These are phyloP conservation scores for Drosophila kanekoi DNA, from an alignment of 2,888 invertebrate species.

Conservation along the genomic window DNA sequence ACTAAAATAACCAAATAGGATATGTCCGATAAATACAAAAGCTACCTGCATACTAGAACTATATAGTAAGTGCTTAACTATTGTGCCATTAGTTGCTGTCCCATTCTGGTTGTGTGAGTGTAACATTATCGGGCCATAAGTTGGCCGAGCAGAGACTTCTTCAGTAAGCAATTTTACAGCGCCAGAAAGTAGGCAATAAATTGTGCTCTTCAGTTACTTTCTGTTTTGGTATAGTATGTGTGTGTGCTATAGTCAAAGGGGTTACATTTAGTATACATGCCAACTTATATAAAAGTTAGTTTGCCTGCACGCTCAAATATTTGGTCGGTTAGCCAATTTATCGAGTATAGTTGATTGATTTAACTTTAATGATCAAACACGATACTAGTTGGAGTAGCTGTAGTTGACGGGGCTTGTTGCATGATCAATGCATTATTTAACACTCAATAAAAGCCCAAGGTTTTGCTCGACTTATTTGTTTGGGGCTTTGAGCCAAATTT, in stretches of 20 bases:
- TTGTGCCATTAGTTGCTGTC: slow-evolving; percentile 30
- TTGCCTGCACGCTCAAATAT: background rate
- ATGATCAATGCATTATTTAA: slow-evolving; percentile 7
- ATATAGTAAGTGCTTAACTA: slow-evolving; percentile 16
- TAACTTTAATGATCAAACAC: slow-evolving; percentile 5
- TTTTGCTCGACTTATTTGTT: slow-evolving; percentile 1
- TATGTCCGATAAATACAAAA: slow-evolving; percentile 3
- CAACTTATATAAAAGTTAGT: slow-evolving; percentile 4
- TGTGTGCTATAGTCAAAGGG: background rate
- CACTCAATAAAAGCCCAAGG: background rate
- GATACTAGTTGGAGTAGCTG: background rate
- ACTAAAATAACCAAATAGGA: slow-evolving; percentile 19
- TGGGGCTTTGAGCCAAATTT: slow-evolving; percentile 6
- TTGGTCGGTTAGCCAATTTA: slow-evolving; percentile 21
- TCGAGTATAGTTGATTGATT: slow-evolving; percentile 11
- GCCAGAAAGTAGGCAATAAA: background rate
- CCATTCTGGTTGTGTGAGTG: background rate
- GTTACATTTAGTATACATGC: background rate
- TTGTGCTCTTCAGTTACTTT: background rate
- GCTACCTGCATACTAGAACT: background rate
- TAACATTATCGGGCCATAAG: too few relatives aligned
- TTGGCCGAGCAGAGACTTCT: too few relatives aligned
- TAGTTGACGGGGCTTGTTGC: background rate
- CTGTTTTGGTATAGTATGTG: background rate
- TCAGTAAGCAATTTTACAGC: slow-evolving; percentile 9